Conservation (phyloP, 1,140 invertebrate genomes). For the Zeugodacus cucurbitae region DNA sequence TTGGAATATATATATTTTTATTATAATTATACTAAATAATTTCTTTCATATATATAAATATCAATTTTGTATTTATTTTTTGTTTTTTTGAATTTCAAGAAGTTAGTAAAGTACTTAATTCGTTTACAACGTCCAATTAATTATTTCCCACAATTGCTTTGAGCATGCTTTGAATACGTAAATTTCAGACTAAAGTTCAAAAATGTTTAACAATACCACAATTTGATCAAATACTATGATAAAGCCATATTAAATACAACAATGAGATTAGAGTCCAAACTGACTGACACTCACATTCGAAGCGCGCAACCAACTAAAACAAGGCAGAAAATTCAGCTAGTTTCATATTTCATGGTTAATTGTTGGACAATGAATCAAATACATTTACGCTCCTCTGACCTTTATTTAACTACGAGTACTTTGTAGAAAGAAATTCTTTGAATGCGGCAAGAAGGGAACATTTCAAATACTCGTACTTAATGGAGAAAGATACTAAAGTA, state of each 20-base stretch:
- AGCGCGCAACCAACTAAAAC: neutral
- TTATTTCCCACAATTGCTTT: neutral
- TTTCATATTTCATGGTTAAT: constrained; percentile 29
- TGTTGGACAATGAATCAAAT: constrained; percentile 21
- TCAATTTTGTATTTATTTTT: too few relatives aligned
- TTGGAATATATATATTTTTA: too few relatives aligned
- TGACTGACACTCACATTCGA: neutral
- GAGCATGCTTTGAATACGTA: neutral
- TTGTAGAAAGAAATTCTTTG: constrained; percentile 8
- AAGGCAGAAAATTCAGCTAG: neutral
- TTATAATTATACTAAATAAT: too few relatives aligned
- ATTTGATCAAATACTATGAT: neutral
- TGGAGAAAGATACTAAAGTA: neutral
- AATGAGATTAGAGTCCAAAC: neutral
- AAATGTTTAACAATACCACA: neutral
- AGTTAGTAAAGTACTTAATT: too few relatives aligned
- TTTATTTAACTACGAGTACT: neutral
- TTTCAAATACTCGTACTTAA: neutral
- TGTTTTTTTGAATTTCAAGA: too few relatives aligned
- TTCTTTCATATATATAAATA: too few relatives aligned
- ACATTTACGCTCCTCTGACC: neutral
- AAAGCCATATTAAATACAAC: neutral
- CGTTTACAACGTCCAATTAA: too few relatives aligned
- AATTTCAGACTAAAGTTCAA: neutral
- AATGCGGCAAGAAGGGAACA: neutral